Evolutionary conservation across 2,113 vertebrate genomes (phyloP).

Genomic region (Gallinago paraguaiae): DNA sequence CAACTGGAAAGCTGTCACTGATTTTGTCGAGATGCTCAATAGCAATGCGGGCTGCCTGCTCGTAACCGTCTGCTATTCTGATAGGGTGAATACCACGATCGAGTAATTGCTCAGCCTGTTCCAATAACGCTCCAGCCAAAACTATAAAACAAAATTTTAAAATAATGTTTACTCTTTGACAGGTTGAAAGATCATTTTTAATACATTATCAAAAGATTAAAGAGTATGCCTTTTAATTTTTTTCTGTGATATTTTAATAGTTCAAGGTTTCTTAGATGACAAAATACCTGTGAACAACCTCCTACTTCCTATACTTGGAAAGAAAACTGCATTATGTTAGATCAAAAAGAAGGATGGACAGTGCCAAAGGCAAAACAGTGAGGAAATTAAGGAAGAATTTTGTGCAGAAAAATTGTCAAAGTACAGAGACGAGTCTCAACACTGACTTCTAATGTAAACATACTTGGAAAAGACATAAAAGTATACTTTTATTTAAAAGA

Average conservation of each 20-base stretch:
- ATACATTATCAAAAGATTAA: background rate
- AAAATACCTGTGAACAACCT: background rate
- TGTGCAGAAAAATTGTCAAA: rapidly evolving
- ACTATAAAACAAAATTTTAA: conserved; percentile 71
- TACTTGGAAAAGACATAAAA: background rate
- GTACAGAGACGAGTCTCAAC: background rate
- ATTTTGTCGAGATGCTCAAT: conserved; percentile 91
- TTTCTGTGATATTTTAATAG: background rate
- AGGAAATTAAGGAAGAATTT: background rate
- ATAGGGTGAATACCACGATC: conserved; percentile 97
- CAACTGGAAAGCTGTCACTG: conserved; percentile 88
- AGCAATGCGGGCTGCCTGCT: conserved; percentile 90
- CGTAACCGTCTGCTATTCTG: conserved; percentile 93
- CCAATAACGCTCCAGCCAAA: conserved; percentile 91
- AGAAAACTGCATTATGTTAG: background rate
- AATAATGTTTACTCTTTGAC: background rate
- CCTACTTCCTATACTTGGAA: background rate
- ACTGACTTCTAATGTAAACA: background rate
- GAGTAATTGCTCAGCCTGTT: conserved; percentile 92
- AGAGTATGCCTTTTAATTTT: rapidly evolving
- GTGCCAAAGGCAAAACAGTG: rapidly evolving
- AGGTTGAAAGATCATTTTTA: background rate
- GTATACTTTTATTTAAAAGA: background rate
- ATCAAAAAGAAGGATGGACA: background rate
- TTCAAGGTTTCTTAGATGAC: background rate